Conservation (phyloP, 2,888 invertebrate genomes). For the Amphipoea lucens region DNA sequence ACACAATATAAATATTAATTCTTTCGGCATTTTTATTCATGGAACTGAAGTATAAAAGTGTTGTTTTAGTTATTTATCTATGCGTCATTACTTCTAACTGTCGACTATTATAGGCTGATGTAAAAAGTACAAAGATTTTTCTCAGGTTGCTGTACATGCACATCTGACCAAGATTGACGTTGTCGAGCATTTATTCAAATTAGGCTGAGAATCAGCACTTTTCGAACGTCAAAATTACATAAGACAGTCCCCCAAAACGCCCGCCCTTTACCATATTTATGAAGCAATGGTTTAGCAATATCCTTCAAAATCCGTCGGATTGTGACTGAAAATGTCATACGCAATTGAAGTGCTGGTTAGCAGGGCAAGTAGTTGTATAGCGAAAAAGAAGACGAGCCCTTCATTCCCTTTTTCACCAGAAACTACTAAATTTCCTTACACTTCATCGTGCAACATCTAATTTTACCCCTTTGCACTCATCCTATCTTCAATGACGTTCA, state of each 20-base stretch:
- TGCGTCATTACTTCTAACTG: not conserved
- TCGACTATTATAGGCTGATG: too few species aligned
- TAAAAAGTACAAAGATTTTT: too few species aligned
- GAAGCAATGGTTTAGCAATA: not conserved
- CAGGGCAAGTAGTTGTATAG: not conserved
- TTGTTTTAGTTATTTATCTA: not conserved
- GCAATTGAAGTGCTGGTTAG: not conserved
- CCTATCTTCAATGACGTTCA: conserved; percentile 6
- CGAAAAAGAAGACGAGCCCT: not conserved
- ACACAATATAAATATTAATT: conserved; percentile 39
- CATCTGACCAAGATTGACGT: too few species aligned
- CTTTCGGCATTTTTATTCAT: conserved; percentile 32
- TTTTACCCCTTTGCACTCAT: conserved; percentile 6
- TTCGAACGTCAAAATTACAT: too few species aligned
- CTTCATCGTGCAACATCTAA: conserved; percentile 7
- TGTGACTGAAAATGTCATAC: not conserved
- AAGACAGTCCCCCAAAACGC: too few species aligned
- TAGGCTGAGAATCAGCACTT: too few species aligned
- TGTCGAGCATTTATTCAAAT: too few species aligned
- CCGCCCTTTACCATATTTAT: too few species aligned
- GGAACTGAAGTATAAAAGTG: conserved; percentile 12
- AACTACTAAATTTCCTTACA: not conserved
- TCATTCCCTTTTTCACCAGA: not conserved
- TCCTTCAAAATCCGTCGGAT: not conserved
- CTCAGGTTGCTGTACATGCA: too few species aligned